Base-by-base conservation (phyloP, 2,113 vertebrate species). In the Stomatorhinus ivindoensis region DNA sequence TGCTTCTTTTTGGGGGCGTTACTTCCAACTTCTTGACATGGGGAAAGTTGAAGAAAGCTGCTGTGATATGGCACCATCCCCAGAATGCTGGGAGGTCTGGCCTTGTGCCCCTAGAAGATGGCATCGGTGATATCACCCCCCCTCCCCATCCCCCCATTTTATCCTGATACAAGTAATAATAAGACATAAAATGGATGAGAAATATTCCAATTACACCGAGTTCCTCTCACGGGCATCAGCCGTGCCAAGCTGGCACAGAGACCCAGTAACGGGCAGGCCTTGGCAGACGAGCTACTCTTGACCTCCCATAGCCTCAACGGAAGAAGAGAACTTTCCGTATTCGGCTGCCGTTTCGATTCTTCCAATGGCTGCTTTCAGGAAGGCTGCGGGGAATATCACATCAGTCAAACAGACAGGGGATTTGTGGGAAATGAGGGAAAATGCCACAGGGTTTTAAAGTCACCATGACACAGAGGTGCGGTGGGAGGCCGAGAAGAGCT, bases 131-230 rank as follows among this genome's bases (percentile, higher is more conserved):
- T 13, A 39, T 88, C 51, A 51, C 58, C 8, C n/a, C 58, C 55
- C 7, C 55, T 24, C 58, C 2, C 17, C 13, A 39, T 9, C 86
- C 65, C 73, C 50, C 27, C 3, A 0, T 55, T 88, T 82, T 58
- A 46, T 19, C 88, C 82, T 87, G 58, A 87, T 55, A 69, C 58
- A 86, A 89, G 46, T 61, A 89, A 84, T 46, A 65, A 85, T 31
- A 83, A 84, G 82, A 83, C 42, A 46, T 87, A 50, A 89, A 89
- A 90, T 46, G 10, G 84, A 39, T 80, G 65, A 87, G 88, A 90
- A 87, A 89, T 89, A 80, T 51, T 89, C 61, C 90, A 89, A 90
- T 88, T 87, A 88, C 88, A 51, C 35, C 46, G 80, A 89, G 61
- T 44, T 76, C 85, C 84, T 53, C 87, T 82, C 69, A 31, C 17